These are phyloP conservation scores for Buteo buteo DNA, from an alignment of 2,113 vertebrate species.

Conservation along the genomic window DNA sequence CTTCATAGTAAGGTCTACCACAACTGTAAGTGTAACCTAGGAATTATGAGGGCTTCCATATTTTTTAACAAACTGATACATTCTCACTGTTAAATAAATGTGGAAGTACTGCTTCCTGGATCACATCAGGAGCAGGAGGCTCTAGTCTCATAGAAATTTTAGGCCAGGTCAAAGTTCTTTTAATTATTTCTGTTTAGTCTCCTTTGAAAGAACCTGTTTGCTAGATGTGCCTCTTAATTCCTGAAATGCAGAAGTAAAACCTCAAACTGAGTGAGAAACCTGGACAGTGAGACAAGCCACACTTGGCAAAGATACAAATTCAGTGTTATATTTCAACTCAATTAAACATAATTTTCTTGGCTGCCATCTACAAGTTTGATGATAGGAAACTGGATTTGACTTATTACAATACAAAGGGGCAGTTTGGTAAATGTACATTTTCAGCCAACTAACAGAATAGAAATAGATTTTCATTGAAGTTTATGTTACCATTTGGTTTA, in stretches of 20 bases:
- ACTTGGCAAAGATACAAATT: not conserved
- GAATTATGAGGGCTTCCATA: not conserved
- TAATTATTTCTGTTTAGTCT: not conserved
- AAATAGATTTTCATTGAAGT: not conserved
- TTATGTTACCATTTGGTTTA: not conserved
- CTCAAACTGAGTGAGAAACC: not conserved
- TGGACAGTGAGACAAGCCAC: not conserved
- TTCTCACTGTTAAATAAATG: not conserved
- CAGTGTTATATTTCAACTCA: not conserved
- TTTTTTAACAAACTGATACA: not conserved
- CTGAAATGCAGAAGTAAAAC: not conserved
- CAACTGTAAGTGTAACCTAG: not conserved
- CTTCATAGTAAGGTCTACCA: not conserved
- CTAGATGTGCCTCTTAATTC: not conserved
- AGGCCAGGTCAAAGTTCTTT: not conserved
- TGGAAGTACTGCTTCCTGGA: not conserved
- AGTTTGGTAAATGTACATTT: not conserved
- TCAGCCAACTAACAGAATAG: not conserved
- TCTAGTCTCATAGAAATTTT: not conserved
- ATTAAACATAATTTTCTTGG: not conserved
- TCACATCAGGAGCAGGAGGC: not conserved
- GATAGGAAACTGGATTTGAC: constrained; percentile 21
- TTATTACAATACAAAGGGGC: not conserved
- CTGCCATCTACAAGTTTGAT: not conserved
- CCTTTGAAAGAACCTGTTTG: not conserved